These are phyloP conservation scores for Oreochromis spilurus DNA, from an alignment of 2,113 vertebrate genomes.

Conservation along the genomic window DNA sequence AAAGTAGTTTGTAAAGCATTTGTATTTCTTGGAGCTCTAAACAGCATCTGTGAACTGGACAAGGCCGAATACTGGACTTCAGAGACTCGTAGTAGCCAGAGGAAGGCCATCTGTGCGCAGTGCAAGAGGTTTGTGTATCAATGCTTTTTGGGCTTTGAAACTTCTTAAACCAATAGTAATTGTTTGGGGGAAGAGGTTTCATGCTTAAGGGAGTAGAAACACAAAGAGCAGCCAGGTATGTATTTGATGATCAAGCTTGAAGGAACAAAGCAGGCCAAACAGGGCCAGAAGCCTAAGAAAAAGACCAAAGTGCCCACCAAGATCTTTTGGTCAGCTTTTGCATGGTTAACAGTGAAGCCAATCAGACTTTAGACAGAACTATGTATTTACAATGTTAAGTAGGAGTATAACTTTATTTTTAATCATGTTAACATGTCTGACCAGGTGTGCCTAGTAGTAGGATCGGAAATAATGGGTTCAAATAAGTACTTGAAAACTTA, in stretches of 20 bases:
- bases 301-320: background rate
- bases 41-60: background rate
- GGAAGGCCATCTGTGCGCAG: conserved; percentile 6
- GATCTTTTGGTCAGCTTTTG: background rate
- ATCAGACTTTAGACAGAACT: background rate
- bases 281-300: background rate
- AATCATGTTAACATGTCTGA: background rate
- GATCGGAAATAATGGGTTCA: background rate
- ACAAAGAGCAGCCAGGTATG: background rate
- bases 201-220: background rate
- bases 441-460: background rate
- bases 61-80: background rate
- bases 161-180: background rate
- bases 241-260: background rate
- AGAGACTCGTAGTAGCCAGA: background rate
- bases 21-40: background rate
- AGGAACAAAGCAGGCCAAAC: background rate
- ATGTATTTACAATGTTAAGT: background rate
- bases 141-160: background rate
- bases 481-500: background rate
- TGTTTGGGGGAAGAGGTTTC: background rate
- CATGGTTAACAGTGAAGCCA: background rate
- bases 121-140: conserved; percentile 27
- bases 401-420: background rate
- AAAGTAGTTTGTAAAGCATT: background rate